Evolutionary conservation across 2,888 invertebrate species (phyloP), one percentile per base, ranked within the genome.

Genomic region (Oscheius sp.): DNA sequence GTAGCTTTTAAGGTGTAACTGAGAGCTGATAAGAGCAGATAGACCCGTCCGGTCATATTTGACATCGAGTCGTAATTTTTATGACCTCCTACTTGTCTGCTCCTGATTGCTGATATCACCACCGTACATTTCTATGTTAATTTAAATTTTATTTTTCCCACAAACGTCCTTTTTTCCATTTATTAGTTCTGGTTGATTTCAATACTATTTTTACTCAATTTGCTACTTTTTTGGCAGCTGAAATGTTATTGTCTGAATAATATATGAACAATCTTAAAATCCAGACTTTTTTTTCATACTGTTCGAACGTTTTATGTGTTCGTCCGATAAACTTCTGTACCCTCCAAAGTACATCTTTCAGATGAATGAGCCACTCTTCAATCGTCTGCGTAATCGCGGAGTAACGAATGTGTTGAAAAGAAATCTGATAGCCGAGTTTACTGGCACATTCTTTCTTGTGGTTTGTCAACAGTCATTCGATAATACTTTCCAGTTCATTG

Each of bases 401-500:
- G 51, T 64, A 5, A 54, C 26, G 26, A 57, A 71, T 28, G 45
- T 50, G 9, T 61, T 73, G 26, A 26, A 63, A 26, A 44, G 72
- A 8, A 78, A 80, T 36, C 54, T 73, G 24, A 64, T 79, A 6
- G 66, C 79, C 9, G 80, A 80, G 49, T 74, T 80, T 12, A 70
- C 74, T 49, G 76, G 73, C 30, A 80, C 78, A 12, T 80, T 80
- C 50, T 66, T 76, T 17, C 67, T 80, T n/a, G 69, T 73, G 45
- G 79, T 80, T 20, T 41, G 8, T 26, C 51, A 4, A 33, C 20
- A 24, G 4, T 22, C 36, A 41, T 41, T 28, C 28, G 5, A 8
- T 5, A 8, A n/a, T 2, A 24, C 9, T 24, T 65, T 75, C 54
- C 70, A 80, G 78, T 80, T 78, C 28, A 72, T 80, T 54, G 80